These are phyloP conservation scores for Cepaea hortensis DNA, from an alignment of 2,888 invertebrate genomes.

Conservation along the genomic window DNA sequence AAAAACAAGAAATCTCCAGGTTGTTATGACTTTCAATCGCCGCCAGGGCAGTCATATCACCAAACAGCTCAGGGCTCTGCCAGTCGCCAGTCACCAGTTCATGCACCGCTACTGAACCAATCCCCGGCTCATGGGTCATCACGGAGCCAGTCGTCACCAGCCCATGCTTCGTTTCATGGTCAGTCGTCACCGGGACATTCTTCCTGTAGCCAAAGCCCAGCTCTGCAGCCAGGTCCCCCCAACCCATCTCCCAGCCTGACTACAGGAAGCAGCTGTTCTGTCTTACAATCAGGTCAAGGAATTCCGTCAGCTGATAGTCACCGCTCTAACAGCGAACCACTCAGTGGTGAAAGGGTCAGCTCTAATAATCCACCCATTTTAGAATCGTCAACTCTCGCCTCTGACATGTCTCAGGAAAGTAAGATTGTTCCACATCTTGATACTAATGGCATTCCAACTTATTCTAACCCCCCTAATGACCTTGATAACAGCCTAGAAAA, in stretches of 20 bases:
- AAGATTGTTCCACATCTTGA: slow-evolving; percentile 21
- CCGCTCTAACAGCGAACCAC: background rate
- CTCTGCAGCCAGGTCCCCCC: slow-evolving; percentile 27
- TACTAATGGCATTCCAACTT: slow-evolving; percentile 33
- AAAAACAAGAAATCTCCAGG: slow-evolving; percentile 46
- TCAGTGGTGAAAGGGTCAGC: background rate
- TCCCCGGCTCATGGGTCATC: slow-evolving; percentile 34
- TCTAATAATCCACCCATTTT: slow-evolving; percentile 4
- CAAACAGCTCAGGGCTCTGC: slow-evolving; percentile 45
- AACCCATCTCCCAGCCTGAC: slow-evolving; percentile 38
- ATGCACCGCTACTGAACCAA: slow-evolving; percentile 27
- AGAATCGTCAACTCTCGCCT: background rate
- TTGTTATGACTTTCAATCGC: slow-evolving; percentile 47
- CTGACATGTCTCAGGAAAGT: slow-evolving; percentile 37
- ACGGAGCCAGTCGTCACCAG: slow-evolving; percentile 45
- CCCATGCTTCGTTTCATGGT: slow-evolving; percentile 30
- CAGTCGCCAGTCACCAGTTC: slow-evolving; percentile 38
- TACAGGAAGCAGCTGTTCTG: slow-evolving; percentile 1
- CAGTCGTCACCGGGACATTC: slow-evolving; percentile 47
- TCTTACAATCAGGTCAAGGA: background rate
- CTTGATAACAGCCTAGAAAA: slow-evolving; percentile 39
- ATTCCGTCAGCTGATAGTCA: background rate
- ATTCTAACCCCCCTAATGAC: background rate
- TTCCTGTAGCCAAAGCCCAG: slow-evolving; percentile 42
- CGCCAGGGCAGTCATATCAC: slow-evolving; percentile 45